These are phyloP conservation scores for Rhagoletis zephyria DNA, from an alignment of 1,140 invertebrate species.

Conservation along the genomic window DNA sequence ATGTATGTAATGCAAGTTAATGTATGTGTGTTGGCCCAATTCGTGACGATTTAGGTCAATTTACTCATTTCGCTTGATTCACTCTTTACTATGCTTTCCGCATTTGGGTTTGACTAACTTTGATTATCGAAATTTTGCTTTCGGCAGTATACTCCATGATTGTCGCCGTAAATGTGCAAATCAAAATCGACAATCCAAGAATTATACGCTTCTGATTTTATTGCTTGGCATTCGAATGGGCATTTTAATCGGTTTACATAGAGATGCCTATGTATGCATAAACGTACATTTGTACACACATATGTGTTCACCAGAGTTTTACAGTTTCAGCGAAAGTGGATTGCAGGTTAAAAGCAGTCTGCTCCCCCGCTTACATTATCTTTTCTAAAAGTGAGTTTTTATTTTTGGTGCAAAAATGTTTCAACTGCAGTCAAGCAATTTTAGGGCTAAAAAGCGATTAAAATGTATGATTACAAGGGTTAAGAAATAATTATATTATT, in stretches of 20 bases:
- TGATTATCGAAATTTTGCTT: not conserved
- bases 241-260: not conserved
- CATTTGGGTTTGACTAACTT: not conserved
- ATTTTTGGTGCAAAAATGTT: no score
- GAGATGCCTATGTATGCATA: not conserved
- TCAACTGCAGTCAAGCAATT: no score
- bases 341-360: not conserved
- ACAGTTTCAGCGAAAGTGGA: not conserved
- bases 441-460: no score
- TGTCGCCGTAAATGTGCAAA: not conserved
- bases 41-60: slow-evolving; percentile 13
- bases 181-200: not conserved
- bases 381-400: no score
- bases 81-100: not conserved
- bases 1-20: not conserved
- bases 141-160: not conserved
- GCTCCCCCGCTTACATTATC: not conserved
- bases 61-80: slow-evolving; percentile 34
- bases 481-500: no score
- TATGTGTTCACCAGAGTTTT: not conserved
- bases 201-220: slow-evolving; percentile 8
- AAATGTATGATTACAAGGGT: no score
- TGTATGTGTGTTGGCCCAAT: not conserved
- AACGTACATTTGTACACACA: no score
- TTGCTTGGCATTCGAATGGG: not conserved